These are phyloP conservation scores for Silurus aristotelis DNA, from an alignment of 2,797 vertebrate species.

Conservation along the genomic window DNA sequence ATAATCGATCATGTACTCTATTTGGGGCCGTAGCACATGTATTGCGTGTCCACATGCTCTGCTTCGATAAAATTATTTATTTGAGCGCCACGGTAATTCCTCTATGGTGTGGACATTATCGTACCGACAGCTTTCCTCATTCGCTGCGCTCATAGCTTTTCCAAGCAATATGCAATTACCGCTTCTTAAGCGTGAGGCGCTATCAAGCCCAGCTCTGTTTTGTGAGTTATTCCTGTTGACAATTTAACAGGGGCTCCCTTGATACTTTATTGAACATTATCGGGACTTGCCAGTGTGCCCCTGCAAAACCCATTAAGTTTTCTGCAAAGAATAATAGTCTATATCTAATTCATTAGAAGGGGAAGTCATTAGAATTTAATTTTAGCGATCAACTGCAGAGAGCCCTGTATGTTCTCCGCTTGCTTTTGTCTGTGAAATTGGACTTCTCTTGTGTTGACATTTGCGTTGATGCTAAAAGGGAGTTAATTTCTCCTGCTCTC, in stretches of 20 bases:
- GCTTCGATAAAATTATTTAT: constrained; percentile 76
- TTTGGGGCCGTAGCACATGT: constrained; percentile 70
- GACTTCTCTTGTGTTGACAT: constrained; percentile 49
- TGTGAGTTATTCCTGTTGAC: constrained; percentile 46
- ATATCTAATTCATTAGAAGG: constrained; percentile 53
- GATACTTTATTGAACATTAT: constrained; percentile 54
- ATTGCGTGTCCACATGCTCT: constrained; percentile 74
- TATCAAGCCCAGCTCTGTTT: constrained; percentile 44
- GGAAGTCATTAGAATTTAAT: constrained; percentile 57
- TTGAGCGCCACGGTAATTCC: constrained; percentile 65
- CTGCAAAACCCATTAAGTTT: constrained; percentile 50
- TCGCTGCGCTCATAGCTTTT: constrained; percentile 30
- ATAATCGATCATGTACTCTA: constrained; percentile 82
- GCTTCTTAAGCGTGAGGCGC: constrained; percentile 40
- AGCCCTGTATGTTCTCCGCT: constrained; percentile 43
- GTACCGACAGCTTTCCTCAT: neutral
- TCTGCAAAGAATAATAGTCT: constrained; percentile 47
- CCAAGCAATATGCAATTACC: constrained; percentile 43
- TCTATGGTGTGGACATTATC: constrained; percentile 39
- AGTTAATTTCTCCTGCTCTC: constrained; percentile 22
- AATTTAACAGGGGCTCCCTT: constrained; percentile 51
- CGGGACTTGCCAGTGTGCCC: constrained; percentile 45
- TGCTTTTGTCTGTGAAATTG: constrained; percentile 46
- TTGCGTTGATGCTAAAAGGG: constrained; percentile 44
- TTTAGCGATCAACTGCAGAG: constrained; percentile 48